Conservation (phyloP, 2,888 invertebrate species). For the Stenotaenia linearis region DNA sequence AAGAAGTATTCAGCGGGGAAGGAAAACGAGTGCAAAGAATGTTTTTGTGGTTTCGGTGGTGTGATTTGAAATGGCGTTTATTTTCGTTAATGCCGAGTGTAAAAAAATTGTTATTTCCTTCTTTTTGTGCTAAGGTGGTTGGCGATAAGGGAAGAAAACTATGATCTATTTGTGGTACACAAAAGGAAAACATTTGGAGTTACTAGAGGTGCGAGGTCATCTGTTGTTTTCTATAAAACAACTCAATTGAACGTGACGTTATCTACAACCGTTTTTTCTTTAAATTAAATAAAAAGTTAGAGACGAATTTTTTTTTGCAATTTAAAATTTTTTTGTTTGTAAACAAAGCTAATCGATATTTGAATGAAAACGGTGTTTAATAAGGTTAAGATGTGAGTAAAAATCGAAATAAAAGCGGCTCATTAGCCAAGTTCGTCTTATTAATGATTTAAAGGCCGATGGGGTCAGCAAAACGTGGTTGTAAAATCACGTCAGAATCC, state of each 20-base stretch:
- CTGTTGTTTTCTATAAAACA: neutral
- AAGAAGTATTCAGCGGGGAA: neutral
- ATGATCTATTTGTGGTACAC: neutral
- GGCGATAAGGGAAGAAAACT: neutral
- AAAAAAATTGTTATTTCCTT: neutral
- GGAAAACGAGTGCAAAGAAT: neutral
- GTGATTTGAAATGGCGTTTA: neutral
- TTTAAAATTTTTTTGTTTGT: neutral
- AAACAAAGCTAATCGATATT: neutral
- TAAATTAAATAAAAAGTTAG: neutral
- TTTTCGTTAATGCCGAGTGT: neutral
- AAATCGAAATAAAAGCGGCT: neutral
- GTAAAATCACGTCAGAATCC: conserved; percentile 19
- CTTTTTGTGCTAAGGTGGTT: neutral
- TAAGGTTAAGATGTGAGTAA: neutral
- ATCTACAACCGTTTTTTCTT: neutral
- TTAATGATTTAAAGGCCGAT: conserved; percentile 7
- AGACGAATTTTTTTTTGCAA: no score
- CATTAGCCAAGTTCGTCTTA: neutral
- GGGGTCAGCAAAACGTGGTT: neutral
- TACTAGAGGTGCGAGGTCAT: neutral
- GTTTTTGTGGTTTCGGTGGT: conserved; percentile 13
- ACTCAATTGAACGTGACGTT: neutral
- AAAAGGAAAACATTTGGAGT: neutral
- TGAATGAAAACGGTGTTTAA: neutral